Conservation (phyloP, 2,113 vertebrate species). For the Balaeniceps rex region DNA sequence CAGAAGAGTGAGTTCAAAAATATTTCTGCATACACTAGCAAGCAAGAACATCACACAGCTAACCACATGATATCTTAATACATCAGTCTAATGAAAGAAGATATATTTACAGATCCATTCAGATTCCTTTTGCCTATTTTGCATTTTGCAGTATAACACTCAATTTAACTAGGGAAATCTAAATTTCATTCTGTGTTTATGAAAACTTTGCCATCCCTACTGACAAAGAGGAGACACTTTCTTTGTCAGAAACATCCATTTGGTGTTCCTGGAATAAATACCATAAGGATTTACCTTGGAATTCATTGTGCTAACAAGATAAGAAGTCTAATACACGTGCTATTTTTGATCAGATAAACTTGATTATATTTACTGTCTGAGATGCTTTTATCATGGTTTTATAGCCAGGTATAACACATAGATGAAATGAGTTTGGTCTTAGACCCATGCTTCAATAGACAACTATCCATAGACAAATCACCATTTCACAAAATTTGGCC, state of each 20-base stretch:
- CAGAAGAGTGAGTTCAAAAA: not conserved
- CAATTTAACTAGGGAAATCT: not conserved
- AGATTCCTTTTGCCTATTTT: not conserved
- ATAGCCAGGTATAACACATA: not conserved
- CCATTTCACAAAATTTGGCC: not conserved
- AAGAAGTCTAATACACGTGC: not conserved
- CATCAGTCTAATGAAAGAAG: not conserved
- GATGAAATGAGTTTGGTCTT: not conserved
- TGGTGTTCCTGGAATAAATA: not conserved
- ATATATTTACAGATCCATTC: not conserved
- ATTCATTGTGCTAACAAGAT: not conserved
- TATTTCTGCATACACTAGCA: not conserved
- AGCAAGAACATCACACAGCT: not conserved
- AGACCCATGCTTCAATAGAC: not conserved
- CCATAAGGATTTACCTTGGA: not conserved
- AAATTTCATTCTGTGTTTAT: not conserved
- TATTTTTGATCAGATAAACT: not conserved
- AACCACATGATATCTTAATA: not conserved
- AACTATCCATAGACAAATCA: not conserved
- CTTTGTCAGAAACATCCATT: not conserved
- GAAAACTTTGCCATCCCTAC: not conserved
- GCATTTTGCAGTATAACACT: not conserved
- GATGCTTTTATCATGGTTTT: not conserved
- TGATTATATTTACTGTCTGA: not conserved
- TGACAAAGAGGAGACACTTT: not conserved